phyloP scores from a whole-genome alignment of 53 echinoderm and acorn worm species.

The Apostichopus leukothele region DNA sequence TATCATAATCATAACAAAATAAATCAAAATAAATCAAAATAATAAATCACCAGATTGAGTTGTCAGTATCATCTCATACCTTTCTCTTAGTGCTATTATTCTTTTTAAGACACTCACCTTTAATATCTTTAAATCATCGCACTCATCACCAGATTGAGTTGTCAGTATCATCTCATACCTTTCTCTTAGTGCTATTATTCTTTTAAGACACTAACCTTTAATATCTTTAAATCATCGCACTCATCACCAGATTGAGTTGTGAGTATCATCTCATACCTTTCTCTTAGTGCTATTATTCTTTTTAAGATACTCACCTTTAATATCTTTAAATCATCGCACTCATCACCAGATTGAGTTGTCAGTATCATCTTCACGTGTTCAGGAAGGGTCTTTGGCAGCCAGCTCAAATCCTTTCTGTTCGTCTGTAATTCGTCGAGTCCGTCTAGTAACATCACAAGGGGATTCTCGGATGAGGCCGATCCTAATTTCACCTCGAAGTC shows the following conservation, averaged over 20 bases:
- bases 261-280: too few relatives aligned
- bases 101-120: conserved; percentile 56
- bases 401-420: conserved; percentile 57
- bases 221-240: too few relatives aligned
- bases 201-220: too few relatives aligned
- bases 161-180: conserved; percentile 57
- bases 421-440: conserved; percentile 63
- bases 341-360: conserved; percentile 58
- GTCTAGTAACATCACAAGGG: conserved; percentile 77
- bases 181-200: too few relatives aligned
- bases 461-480: conserved; percentile 58
- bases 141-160: conserved; percentile 57
- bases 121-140: conserved; percentile 61
- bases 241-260: too few relatives aligned
- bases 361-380: conserved; percentile 73
- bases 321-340: conserved; percentile 61
- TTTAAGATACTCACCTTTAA: conserved; percentile 60
- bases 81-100: too few relatives aligned
- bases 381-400: conserved; percentile 81
- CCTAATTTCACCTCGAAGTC: conserved; percentile 73
- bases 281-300: too few relatives aligned
- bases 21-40: too few relatives aligned
- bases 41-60: too few relatives aligned
- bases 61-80: too few relatives aligned
- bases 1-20: too few relatives aligned